phyloP scores from a whole-genome alignment of 2,888 invertebrate genomes.

The Drepanosiphum platanoidis region DNA sequence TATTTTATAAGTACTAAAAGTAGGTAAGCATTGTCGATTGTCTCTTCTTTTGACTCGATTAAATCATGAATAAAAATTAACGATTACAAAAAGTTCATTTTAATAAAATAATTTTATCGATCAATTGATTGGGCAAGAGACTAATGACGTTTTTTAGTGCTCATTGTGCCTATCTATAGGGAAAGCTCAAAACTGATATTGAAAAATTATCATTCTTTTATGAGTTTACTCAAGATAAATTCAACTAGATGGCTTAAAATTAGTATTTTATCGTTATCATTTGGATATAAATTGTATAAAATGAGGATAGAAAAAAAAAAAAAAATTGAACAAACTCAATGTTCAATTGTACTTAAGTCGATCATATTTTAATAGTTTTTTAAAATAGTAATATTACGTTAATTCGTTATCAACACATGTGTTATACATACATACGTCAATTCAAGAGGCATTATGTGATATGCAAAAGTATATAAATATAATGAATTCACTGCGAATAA shows the following conservation, averaged over 20 bases:
- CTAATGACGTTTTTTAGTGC: too few relatives aligned
- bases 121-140: neutral
- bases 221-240: neutral
- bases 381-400: neutral
- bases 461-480: conserved; percentile 8
- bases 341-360: neutral
- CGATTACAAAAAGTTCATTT: neutral
- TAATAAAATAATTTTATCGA: neutral
- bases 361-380: neutral
- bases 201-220: neutral
- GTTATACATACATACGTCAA: neutral
- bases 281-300: neutral
- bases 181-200: neutral
- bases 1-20: too few relatives aligned
- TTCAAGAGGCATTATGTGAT: conserved; percentile 19
- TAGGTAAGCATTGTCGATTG: too few relatives aligned
- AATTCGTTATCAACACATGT: neutral
- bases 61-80: too few relatives aligned
- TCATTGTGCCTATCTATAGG: neutral
- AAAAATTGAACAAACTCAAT: neutral
- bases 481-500: neutral
- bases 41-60: too few relatives aligned
- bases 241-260: neutral
- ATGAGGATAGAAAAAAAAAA: neutral
- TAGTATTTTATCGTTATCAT: neutral